A percentile compares a stretch with the other conserved stretches of the same genome.
phyloP scores from a whole-genome alignment of 2,888 invertebrate species.

The Trichogramma evanescens region DNA sequence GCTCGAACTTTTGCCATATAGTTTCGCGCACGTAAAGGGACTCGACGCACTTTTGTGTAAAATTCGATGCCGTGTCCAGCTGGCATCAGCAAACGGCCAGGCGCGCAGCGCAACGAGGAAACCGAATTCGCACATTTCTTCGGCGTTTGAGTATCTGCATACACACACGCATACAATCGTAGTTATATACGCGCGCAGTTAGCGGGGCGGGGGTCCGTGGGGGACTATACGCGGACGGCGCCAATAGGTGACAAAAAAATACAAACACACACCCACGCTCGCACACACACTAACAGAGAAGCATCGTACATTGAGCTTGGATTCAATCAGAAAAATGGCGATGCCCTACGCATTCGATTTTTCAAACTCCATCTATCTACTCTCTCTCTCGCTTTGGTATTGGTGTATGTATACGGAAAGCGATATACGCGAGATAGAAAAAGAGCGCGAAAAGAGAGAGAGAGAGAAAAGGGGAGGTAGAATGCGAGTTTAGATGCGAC shows the following conservation, averaged over 20 bases:
- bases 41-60: too few species aligned
- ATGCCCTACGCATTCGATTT: slow-evolving; percentile 34
- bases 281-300: slow-evolving; percentile 26
- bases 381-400: slow-evolving; percentile 10
- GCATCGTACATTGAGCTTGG: slow-evolving; percentile 38
- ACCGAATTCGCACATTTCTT: too few species aligned
- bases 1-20: too few species aligned
- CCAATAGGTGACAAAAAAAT: slow-evolving; percentile 42
- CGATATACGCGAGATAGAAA: background rate
- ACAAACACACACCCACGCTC: background rate
- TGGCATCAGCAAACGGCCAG: too few species aligned
- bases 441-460: slow-evolving; percentile 1
- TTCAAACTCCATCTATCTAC: slow-evolving; percentile 23
- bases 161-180: too few species aligned
- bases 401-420: too few species aligned
- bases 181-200: too few species aligned
- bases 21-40: too few species aligned
- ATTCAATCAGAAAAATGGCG: slow-evolving; percentile 45
- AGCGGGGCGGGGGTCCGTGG: too few species aligned
- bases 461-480: slow-evolving; percentile 1
- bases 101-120: too few species aligned
- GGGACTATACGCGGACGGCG: slow-evolving; percentile 25
- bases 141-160: too few species aligned
- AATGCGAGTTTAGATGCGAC: slow-evolving; percentile 15
- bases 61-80: too few species aligned